These are phyloP conservation scores for Scolopax mira DNA, from an alignment of 2,113 vertebrate species.

Conservation along the genomic window DNA sequence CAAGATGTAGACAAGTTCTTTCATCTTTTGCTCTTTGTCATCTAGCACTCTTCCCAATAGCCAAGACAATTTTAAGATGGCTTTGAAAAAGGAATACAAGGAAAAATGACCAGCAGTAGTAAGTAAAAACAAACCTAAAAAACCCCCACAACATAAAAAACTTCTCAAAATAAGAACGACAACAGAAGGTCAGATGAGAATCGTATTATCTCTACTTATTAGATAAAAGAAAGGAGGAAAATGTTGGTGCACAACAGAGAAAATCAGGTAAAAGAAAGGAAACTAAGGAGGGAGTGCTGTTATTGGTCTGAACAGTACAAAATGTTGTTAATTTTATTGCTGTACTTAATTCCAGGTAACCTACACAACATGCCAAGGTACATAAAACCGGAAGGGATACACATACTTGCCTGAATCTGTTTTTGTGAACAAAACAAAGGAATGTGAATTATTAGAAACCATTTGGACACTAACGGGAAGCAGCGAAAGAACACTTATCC, in stretches of 20 bases:
- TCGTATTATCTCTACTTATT: not conserved
- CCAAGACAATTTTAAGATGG: not conserved
- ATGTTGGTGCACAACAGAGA: not conserved
- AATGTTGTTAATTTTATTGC: not conserved
- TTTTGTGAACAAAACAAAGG: not conserved
- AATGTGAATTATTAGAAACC: not conserved
- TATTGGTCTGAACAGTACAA: not conserved
- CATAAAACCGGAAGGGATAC: not conserved
- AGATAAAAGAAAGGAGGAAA: not conserved
- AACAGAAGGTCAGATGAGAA: not conserved
- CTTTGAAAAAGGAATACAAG: not conserved
- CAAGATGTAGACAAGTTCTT: not conserved
- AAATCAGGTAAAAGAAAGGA: not conserved
- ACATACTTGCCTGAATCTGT: not conserved
- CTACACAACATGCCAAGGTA: rapidly evolving
- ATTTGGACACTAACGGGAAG: not conserved
- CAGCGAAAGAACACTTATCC: not conserved
- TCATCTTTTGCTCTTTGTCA: not conserved
- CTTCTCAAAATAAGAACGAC: not conserved
- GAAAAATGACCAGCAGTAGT: not conserved
- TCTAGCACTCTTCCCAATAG: not conserved
- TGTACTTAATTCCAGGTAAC: not conserved
- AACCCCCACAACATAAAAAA: not conserved
- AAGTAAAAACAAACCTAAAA: not conserved
- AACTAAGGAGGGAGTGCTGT: not conserved